Conservation (phyloP, 2,888 invertebrate genomes). For the Pandemis corylana region DNA sequence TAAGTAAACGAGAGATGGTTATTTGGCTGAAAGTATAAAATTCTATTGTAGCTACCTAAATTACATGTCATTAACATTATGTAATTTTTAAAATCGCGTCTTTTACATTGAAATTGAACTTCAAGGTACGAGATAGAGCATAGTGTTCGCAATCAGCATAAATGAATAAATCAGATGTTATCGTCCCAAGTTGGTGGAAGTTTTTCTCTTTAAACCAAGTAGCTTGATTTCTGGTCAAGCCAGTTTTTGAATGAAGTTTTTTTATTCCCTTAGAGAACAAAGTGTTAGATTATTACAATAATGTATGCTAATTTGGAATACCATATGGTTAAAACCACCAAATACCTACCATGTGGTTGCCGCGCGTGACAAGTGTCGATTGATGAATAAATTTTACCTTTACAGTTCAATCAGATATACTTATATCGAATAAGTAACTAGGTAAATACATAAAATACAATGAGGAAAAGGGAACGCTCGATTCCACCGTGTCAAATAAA, state of each 20-base stretch:
- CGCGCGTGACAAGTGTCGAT: slow-evolving; percentile 9
- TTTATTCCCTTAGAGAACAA: slow-evolving; percentile 14
- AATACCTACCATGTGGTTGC: background rate
- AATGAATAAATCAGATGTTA: background rate
- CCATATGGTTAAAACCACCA: too few relatives aligned
- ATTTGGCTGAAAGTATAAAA: background rate
- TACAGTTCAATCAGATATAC: too few relatives aligned
- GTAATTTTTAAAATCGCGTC: background rate
- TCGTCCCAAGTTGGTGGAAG: background rate
- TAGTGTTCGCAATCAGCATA: background rate
- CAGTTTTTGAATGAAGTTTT: slow-evolving; percentile 20
- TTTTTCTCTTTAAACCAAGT: background rate
- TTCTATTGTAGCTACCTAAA: background rate
- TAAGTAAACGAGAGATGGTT: background rate
- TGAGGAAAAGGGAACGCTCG: too few relatives aligned
- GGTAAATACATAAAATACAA: too few relatives aligned
- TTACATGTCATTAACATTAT: background rate
- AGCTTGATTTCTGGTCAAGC: slow-evolving; percentile 15
- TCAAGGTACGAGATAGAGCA: background rate
- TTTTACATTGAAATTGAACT: background rate
- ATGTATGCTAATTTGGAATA: slow-evolving; percentile 22
- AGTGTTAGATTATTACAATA: slow-evolving; percentile 1
- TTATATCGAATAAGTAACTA: too few relatives aligned
- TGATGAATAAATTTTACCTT: too few relatives aligned
- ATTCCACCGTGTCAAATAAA: too few relatives aligned